These are phyloP conservation scores for Tenodera sinensis DNA, from an alignment of 2,888 invertebrate species.

Conservation along the genomic window DNA sequence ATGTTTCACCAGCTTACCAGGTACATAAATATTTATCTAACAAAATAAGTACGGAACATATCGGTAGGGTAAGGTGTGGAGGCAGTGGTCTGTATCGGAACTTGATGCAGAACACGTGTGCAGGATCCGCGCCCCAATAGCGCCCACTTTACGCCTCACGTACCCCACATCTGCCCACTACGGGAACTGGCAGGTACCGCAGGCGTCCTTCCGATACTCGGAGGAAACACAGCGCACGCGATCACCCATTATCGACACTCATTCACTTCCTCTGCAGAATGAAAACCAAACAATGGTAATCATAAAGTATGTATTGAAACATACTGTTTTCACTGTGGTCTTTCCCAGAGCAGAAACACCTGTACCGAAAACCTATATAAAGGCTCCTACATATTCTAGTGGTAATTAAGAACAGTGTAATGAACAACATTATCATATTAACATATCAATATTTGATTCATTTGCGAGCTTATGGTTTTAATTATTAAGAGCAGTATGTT, in stretches of 20 bases:
- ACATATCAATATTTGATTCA: no score
- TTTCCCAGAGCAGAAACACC: no score
- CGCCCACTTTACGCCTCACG: neutral
- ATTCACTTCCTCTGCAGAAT: neutral
- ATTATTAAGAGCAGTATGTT: no score
- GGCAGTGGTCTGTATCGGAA: neutral
- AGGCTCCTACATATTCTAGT: no score
- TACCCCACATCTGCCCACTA: neutral
- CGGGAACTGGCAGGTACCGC: neutral
- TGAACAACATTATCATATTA: no score
- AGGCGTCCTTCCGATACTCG: neutral
- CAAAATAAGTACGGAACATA: neutral
- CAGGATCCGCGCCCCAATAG: neutral
- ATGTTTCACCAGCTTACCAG: no score
- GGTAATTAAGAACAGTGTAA: no score
- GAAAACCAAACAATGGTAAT: neutral
- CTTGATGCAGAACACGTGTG: neutral
- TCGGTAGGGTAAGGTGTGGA: neutral
- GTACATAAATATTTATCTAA: no score
- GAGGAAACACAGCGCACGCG: neutral
- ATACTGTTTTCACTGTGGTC: no score
- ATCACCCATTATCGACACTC: neutral
- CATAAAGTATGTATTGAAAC: neutral
- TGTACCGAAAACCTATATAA: no score
- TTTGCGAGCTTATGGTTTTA: no score